phyloP scores from a whole-genome alignment of 2,797 vertebrate species.

The Poeciliopsis turneri region DNA sequence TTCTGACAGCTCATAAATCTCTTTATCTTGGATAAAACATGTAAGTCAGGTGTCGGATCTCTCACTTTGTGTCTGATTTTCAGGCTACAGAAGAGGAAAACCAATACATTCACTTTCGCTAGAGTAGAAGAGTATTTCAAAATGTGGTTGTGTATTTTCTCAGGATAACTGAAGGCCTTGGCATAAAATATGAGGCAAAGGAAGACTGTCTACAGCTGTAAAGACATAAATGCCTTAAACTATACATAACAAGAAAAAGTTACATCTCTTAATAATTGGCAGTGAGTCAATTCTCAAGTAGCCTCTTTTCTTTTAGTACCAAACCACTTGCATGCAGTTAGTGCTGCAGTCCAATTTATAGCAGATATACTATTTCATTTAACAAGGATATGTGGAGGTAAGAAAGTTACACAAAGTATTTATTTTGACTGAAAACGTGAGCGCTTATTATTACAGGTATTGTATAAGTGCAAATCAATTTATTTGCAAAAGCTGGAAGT shows the following conservation, averaged over 20 bases:
- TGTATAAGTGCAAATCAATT: not conserved
- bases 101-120: not conserved
- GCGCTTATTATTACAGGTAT: not conserved
- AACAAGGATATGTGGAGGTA: not conserved
- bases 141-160: not conserved
- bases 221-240: not conserved
- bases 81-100: not conserved
- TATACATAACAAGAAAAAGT: not conserved
- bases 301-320: not conserved
- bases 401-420: not conserved
- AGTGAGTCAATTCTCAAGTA: not conserved
- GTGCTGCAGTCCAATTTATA: not conserved
- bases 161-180: not conserved
- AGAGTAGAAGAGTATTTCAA: not conserved
- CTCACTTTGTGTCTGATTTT: not conserved
- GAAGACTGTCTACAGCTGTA: not conserved
- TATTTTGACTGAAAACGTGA: not conserved
- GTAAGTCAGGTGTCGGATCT: not conserved
- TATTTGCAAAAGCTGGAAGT: not conserved
- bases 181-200: not conserved
- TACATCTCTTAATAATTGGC: not conserved
- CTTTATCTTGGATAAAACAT: not conserved
- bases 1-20: not conserved
- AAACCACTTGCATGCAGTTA: not conserved
- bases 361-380: not conserved